Conservation (phyloP, 2,113 vertebrate genomes). For the Nanorana parkeri region DNA sequence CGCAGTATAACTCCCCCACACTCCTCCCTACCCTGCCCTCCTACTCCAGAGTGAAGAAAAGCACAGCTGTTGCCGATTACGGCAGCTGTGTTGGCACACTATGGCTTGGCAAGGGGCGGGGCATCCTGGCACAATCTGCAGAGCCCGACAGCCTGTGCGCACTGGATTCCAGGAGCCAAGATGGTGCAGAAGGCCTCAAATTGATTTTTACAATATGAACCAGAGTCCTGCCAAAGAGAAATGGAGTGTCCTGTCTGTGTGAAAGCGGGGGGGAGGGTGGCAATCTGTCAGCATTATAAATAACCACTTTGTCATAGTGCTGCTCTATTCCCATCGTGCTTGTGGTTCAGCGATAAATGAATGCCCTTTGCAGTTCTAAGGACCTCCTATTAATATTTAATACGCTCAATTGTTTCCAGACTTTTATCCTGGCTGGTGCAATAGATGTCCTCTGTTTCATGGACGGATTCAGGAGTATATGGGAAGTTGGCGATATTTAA, state of each 20-base stretch:
- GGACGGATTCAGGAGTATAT: too few species aligned
- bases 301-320: slow-evolving; percentile 13
- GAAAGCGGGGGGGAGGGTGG: not conserved
- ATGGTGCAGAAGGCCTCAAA: slow-evolving; percentile 38
- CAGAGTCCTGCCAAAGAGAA: slow-evolving; percentile 1
- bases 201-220: slow-evolving; percentile 21
- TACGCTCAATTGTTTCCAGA: slow-evolving; percentile 10
- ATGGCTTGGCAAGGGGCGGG: slow-evolving; percentile 28
- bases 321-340: slow-evolving; percentile 18
- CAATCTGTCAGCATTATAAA: slow-evolving; percentile 36
- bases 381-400: not conserved
- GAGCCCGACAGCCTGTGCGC: slow-evolving; percentile 28
- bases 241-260: not conserved
- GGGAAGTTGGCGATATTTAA: too few species aligned
- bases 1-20: not conserved
- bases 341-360: slow-evolving; percentile 17
- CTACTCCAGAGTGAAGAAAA: slow-evolving; percentile 53
- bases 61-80: slow-evolving; percentile 43
- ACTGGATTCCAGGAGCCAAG: slow-evolving; percentile 35
- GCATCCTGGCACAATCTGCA: slow-evolving; percentile 38
- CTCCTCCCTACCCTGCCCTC: not conserved
- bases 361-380: slow-evolving; percentile 16
- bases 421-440: too few species aligned
- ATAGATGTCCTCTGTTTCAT: too few species aligned
- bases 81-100: slow-evolving; percentile 46